Conservation (phyloP, 2,797 vertebrate species). For the Leucoraja ocellata region DNA sequence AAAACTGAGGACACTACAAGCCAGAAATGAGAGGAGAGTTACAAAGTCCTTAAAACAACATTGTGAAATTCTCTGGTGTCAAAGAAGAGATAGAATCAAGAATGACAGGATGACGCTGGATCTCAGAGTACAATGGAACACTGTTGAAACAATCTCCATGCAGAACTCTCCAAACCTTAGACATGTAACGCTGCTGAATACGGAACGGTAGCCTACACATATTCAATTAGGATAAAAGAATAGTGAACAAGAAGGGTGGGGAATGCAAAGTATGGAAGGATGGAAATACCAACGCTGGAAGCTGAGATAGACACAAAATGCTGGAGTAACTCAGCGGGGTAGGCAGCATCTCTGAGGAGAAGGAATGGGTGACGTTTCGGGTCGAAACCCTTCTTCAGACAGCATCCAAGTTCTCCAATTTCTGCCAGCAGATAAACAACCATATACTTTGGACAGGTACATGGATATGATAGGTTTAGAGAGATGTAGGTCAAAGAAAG, state of each 20-base stretch:
- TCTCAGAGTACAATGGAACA: background rate
- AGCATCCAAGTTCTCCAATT: no score
- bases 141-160: background rate
- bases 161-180: background rate
- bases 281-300: background rate
- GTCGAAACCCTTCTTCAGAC: no score
- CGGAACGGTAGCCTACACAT: background rate
- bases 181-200: background rate
- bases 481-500: no score
- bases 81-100: conserved; percentile 23
- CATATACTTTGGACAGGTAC: no score
- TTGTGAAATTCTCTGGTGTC: conserved; percentile 13
- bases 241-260: background rate
- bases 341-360: no score
- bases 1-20: background rate
- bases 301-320: no score
- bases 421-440: no score
- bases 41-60: conserved; percentile 1
- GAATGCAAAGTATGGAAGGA: background rate
- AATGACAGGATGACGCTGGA: background rate
- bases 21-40: background rate
- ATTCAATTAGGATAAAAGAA: background rate
- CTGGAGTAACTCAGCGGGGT: no score
- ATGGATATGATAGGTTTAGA: no score
- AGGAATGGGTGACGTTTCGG: no score